Conservation (phyloP, 1,140 invertebrate species). For the Microvelia longipes region DNA sequence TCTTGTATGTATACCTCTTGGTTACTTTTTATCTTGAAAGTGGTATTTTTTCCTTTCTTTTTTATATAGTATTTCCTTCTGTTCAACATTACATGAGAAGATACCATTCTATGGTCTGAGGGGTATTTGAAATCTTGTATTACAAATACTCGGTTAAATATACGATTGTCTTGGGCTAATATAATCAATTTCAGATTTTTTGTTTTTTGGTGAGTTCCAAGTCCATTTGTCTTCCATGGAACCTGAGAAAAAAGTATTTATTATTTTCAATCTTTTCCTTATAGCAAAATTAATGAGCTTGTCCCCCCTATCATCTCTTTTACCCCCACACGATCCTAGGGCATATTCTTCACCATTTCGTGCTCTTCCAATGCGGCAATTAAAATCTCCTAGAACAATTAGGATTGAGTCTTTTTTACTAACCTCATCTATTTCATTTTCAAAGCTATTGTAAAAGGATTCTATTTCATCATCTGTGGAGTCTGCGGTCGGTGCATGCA, state of each 20-base stretch:
- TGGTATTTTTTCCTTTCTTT: background rate
- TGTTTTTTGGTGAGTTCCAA: background rate
- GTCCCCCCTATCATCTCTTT: background rate
- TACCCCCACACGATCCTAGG: background rate
- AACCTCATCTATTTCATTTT: background rate
- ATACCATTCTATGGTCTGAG: slow-evolving; percentile 1
- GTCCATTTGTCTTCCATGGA: background rate
- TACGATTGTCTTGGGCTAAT: background rate
- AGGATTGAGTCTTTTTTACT: background rate
- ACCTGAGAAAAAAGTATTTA: background rate
- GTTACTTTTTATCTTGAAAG: background rate
- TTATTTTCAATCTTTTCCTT: background rate
- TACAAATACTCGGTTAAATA: background rate
- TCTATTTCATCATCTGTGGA: background rate
- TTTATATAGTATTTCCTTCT: background rate
- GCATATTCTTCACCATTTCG: background rate
- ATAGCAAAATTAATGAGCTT: background rate
- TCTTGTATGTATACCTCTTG: background rate
- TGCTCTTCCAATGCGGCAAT: background rate
- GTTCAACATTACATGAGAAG: background rate
- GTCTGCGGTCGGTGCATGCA: background rate
- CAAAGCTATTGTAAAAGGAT: background rate
- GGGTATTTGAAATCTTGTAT: background rate
- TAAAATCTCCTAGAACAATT: background rate
- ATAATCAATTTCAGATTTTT: background rate